Evolutionary conservation across 1,140 invertebrate species (phyloP).

Genomic region (Ostrea edulis): DNA sequence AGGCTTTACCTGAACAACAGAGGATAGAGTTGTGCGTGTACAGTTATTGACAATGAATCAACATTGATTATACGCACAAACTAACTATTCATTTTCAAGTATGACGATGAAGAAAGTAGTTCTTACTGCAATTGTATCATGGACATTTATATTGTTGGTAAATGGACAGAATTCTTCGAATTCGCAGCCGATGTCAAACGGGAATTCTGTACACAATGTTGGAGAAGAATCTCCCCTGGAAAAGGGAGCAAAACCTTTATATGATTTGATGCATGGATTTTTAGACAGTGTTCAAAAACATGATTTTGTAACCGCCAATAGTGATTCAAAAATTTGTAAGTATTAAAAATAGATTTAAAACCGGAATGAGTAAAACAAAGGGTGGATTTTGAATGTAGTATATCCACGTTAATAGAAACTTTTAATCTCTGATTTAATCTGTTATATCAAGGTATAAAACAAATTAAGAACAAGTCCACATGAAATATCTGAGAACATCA

Average conservation of each 20-base stretch:
- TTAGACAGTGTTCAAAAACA: conserved; percentile 54
- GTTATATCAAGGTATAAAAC: neutral
- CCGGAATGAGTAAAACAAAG: neutral
- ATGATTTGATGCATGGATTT: conserved; percentile 63
- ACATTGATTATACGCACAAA: neutral
- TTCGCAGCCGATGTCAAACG: neutral
- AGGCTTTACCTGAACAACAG: conserved; percentile 24
- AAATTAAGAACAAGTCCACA: too few species aligned
- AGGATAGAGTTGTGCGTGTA: neutral
- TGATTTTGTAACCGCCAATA: conserved; percentile 45
- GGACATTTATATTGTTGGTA: neutral
- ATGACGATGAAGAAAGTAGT: neutral
- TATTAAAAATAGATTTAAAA: neutral
- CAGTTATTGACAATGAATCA: neutral
- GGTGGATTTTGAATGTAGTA: neutral
- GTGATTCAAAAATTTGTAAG: conserved; percentile 48
- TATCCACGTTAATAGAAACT: neutral
- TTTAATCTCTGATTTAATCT: conserved; percentile 13
- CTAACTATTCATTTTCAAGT: neutral
- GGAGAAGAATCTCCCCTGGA: conserved; percentile 56
- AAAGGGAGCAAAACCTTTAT: conserved; percentile 65
- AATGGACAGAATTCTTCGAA: conserved; percentile 16
- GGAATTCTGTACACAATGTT: neutral
- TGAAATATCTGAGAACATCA: too few species aligned
- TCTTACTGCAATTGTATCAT: neutral